Evolutionary conservation across 2,888 invertebrate species (phyloP), one percentile per base, ranked within the genome.

Genomic region (Drosophila barbarae): DNA sequence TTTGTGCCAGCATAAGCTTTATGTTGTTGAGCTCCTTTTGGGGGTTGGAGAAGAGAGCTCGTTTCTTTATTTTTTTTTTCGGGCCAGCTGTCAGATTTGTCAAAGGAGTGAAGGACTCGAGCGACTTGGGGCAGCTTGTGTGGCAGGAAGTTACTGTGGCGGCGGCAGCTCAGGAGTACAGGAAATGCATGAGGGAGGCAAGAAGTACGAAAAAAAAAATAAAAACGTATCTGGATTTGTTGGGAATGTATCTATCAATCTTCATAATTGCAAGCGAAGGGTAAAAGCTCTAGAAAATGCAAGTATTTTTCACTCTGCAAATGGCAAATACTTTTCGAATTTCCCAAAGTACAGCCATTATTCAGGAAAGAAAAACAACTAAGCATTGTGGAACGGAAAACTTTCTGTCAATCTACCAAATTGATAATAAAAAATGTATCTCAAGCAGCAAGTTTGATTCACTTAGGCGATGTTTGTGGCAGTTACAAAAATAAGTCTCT

Each of bases 91-190:
- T 69, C 69, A 71, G 69, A 69, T 69, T 69, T 69, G 71, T 69
- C 69, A 69, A 69, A 68, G 67, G 67, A 68, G 41, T 68, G 61
- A 63, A 63, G 61, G 61, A 63, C 61, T 69, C 66, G 42, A 38
- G 50, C 50, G 68, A 44, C 65, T 49, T 66, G 49, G 66, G 65
- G 66, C 54, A 65, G 67, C 55, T 47, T 42, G 49, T 44, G 39
- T 21, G 65, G 52, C 52, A 68, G 73, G 66, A 83, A 77, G 84
- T 72, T 65, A 66, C 64, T 60, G 66, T 69, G 36, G 49, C 58
- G 63, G 30, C 52, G 60, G 38, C 46, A 46, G 8, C 46, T 32
- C 18, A 9, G 67, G 39, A 28, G 32, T 15, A 39, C 26, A 12
- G 47, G 35, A 28, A 34, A 21, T 23, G 47, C 21, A 47, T 13